Conservation (phyloP, 2,888 invertebrate species). For the Trichacis sp. region DNA sequence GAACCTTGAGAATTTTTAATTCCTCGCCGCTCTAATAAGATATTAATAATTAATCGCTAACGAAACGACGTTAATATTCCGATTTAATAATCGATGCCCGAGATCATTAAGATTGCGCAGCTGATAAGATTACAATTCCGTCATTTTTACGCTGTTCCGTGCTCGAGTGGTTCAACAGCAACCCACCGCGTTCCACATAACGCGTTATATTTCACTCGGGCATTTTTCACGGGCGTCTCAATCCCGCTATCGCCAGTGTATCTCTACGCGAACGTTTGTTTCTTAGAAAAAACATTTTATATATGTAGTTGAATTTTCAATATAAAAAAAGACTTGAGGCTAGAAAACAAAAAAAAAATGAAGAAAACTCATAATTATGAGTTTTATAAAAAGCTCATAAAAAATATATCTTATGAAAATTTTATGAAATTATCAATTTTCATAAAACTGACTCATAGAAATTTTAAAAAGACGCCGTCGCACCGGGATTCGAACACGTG, state of each 20-base stretch:
- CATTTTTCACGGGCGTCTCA: background rate
- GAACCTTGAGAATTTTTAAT: background rate
- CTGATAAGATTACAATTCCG: background rate
- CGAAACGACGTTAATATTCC: background rate
- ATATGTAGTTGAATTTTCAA: no score
- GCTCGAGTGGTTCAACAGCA: background rate
- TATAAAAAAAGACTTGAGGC: no score
- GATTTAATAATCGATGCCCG: slow-evolving; percentile 2
- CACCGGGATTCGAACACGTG: no score
- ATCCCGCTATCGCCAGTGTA: slow-evolving; percentile 3
- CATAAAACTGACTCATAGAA: no score
- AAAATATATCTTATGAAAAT: no score
- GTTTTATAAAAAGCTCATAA: no score
- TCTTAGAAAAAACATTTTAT: no score
- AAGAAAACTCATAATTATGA: no score
- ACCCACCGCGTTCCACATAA: slow-evolving; percentile 1
- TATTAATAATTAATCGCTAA: background rate
- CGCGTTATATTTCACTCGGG: slow-evolving; percentile 3
- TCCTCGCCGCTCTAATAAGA: background rate
- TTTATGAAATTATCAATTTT: no score
- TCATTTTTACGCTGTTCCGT: background rate
- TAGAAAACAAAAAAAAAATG: no score
- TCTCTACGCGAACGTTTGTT: background rate
- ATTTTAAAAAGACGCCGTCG: no score
- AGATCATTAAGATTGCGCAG: background rate